Evolutionary conservation across 2,888 invertebrate species (phyloP), one percentile per base, ranked within the genome.

Genomic region (Fragum fragum): DNA sequence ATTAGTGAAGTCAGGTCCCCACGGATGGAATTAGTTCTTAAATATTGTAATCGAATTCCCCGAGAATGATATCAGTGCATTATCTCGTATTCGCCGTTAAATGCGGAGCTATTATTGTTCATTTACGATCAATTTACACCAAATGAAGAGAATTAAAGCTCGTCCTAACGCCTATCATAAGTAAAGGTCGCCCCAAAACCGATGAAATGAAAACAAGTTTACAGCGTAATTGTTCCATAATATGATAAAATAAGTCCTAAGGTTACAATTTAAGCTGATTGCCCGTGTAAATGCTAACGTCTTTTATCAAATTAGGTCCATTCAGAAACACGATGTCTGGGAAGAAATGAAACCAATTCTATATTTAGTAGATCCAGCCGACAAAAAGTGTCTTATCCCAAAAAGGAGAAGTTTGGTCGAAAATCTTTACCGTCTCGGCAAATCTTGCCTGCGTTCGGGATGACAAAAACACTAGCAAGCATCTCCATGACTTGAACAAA

Each of bases 61-160:
- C 32, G n/a, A 36, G 63, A 63, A 32, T 32, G n/a, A 18, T 29
- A 36, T 63, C 28, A 36, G 28, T 52, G 32, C 70, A 52, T 53
- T 52, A 70, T 18, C 72, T 16, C 71, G 11, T 23, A 23, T 32
- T 21, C 53, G 7, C 32, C 72, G 71, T 53, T 75, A 75, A 75
- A 47, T 79, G 57, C 59, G 53, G 66, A 57, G 39, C 29, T 61
- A 55, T 75, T 71, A 79, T 75, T 75, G 71, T 75, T 68, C 53
- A 71, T 75, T 79, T 71, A 71, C 57, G 79, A 75, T 52, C 79
- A 79, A 79, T 79, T 79, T 79, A 66, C 32, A 47, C 75, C 36
- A 63, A 21, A 63, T 63, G 36, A 36, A 29, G 36, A n/a, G 63
- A 63, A 63, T 36, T 63, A 63, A 16, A 28, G 28, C 28, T 28